phyloP scores from a whole-genome alignment of 2,113 vertebrate species.

The human (Homo sapiens) region GRCh38 chr1:59832501-59833000 shows the following conservation, averaged over 20 bases:
- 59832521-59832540: slow-evolving; percentile 8
- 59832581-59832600: not conserved
- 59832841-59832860: not conserved
- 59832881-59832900: slow-evolving; percentile 10
- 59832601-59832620: not conserved
- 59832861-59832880: not conserved
- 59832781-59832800: not conserved
- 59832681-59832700: not conserved
- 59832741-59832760: not conserved
- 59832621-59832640: slow-evolving; percentile 12
- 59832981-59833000: slow-evolving; percentile 17
- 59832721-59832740: slow-evolving; percentile 15
- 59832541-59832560: not conserved
- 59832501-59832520: not conserved
- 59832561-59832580: not conserved
- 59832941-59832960: not conserved
- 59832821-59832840: slow-evolving; percentile 6
- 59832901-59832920: not conserved
- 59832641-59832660: not conserved
- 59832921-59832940: not conserved
- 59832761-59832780: not conserved
- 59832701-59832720: not conserved
- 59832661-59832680: not conserved
- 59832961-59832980: not conserved
- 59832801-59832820: not conserved